Conservation (phyloP, 2,113 vertebrate genomes). For the Panthera leo region DNA sequence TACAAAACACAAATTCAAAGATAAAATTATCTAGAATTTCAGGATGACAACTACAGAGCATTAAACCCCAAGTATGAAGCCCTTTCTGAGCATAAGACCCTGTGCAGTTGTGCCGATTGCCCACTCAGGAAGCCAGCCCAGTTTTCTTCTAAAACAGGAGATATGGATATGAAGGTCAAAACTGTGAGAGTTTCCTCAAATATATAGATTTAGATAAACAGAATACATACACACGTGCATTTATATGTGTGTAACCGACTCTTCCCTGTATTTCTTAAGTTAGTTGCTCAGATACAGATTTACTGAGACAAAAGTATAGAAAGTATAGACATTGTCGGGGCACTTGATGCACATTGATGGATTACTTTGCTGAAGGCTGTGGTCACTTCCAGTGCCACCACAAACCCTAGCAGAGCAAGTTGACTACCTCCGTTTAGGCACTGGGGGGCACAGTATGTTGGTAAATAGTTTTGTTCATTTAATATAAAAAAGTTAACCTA, state of each 20-base stretch:
- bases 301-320: neutral
- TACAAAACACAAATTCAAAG: neutral
- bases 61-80: neutral
- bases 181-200: neutral
- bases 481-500: neutral
- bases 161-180: neutral
- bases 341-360: neutral
- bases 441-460: too few relatives aligned
- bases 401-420: neutral
- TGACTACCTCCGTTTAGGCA: neutral
- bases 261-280: neutral
- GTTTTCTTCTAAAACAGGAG: neutral
- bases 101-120: neutral
- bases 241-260: neutral
- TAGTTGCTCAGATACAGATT: neutral
- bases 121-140: neutral
- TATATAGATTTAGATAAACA: neutral
- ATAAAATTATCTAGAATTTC: neutral
- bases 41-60: neutral
- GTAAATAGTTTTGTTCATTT: neutral
- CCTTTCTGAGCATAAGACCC: neutral
- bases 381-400: neutral
- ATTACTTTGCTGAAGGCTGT: neutral
- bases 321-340: neutral
- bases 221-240: neutral